Evolutionary conservation across 2,113 vertebrate species (phyloP).

Genomic region (Cairina moschata): DNA sequence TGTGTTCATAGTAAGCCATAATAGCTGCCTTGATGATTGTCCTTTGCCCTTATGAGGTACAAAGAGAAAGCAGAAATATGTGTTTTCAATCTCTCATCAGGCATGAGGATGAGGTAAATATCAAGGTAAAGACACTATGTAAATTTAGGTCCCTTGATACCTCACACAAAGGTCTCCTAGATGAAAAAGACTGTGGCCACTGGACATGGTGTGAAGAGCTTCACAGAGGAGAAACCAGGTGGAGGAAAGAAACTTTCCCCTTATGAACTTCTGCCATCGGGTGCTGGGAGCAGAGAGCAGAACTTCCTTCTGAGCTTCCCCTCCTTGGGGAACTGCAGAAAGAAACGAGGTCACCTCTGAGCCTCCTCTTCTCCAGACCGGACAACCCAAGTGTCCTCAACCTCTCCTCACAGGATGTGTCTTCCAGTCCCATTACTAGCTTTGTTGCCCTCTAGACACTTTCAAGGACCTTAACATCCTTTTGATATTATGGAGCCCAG

Average conservation of each 20-base stretch:
- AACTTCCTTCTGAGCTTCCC: too few relatives aligned
- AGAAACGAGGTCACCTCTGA: not conserved
- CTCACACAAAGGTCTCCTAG: not conserved
- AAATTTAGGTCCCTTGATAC: not conserved
- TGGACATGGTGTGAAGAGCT: not conserved
- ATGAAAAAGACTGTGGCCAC: not conserved
- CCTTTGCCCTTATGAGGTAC: not conserved
- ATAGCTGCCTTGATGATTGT: not conserved
- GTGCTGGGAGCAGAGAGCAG: too few relatives aligned
- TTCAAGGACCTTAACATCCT: not conserved
- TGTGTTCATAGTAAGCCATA: not conserved
- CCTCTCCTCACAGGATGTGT: not conserved
- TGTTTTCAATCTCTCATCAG: not conserved
- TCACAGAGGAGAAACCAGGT: not conserved
- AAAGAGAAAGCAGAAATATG: not conserved
- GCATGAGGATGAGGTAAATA: not conserved
- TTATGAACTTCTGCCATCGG: not conserved
- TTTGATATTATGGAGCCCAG: not conserved
- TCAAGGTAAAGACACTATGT: not conserved
- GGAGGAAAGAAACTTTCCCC: not conserved
- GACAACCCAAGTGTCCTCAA: not conserved
- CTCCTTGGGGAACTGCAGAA: too few relatives aligned
- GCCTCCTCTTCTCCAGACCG: not conserved
- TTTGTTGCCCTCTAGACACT: not conserved
- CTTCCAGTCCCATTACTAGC: not conserved